Base-by-base conservation (phyloP, 2,888 invertebrate genomes). In the Nomada ruficornis region DNA sequence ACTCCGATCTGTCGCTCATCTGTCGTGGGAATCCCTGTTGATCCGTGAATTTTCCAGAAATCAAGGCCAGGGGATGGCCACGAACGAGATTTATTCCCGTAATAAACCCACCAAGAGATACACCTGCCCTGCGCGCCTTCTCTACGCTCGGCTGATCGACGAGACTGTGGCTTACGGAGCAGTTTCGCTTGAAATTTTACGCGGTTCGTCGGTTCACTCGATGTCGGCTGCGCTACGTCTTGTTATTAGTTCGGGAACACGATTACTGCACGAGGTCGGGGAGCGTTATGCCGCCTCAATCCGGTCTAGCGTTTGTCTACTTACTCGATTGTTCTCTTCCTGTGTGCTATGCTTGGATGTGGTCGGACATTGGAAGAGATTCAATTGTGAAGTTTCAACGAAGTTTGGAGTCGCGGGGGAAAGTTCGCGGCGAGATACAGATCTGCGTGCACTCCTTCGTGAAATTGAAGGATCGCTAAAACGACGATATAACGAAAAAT, bases 41-140 rank as follows among this genome's bases (percentile, higher is more conserved):
- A 83, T 73, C 83, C 80, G 82, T 77, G 80, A 87, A 85, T 86
- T 86, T 86, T 82, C 73, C 82, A 54, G 71, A 68, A 86, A 82
- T 83, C 83, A 83, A 80, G 78, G 73, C 29, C 77, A n/a, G 52
- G 54, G 44, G 63, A 52, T 68, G 65, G 62, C 26, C 71, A 29
- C 63, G 65, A 74, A 52, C 65, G 62, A 62, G 77, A 82, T 86
- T 84, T 86, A 86, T 86, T 78, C 79, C 62, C 47, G 67, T 77
- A 77, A 79, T 86, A 86, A 83, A 76, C 50, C 62, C 64, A 75
- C n/a, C 75, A 11, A 44, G 47, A 26, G 47, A 50, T 67, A 54
- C 23, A 65, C 50, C 73, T 55, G 55, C 64, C 68, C 36, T 29
- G 59, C 55, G 64, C 52, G 71, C 47, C 71, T 54, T 52, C 52